Percentiles rank a stretch among this genome's conserved stretches.
Evolutionary conservation across 2,888 invertebrate species (phyloP).

Genomic region (Dioctria linearis): DNA sequence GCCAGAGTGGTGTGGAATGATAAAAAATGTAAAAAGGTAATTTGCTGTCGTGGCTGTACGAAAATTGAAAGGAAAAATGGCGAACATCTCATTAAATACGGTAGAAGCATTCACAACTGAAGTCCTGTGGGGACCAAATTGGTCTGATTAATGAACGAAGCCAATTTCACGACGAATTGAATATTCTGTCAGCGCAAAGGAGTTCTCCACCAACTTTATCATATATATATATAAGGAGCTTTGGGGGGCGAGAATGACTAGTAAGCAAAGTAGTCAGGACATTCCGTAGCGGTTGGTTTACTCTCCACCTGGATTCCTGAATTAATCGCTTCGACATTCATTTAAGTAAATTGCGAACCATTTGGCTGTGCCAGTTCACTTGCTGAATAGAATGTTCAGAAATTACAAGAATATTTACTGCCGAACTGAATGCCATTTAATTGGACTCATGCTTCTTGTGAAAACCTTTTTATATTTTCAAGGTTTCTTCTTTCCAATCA

Average conservation of each 20-base stretch:
- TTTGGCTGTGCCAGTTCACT: conserved; percentile 40
- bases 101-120: conserved; percentile 18
- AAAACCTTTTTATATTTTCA: conserved; percentile 13
- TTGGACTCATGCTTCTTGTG: conserved; percentile 35
- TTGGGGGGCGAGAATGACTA: neutral
- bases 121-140: conserved; percentile 49
- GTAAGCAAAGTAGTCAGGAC: conserved; percentile 9
- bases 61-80: conserved; percentile 53
- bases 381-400: conserved; percentile 6
- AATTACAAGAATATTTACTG: conserved; percentile 34
- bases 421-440: conserved; percentile 39
- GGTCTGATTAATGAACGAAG: conserved; percentile 53
- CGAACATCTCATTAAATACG: conserved; percentile 50
- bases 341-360: conserved; percentile 45
- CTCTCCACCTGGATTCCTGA: conserved; percentile 10
- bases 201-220: conserved; percentile 10
- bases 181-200: conserved; percentile 47
- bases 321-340: conserved; percentile 49
- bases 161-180: conserved; percentile 52
- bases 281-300: conserved; percentile 41
- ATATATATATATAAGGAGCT: neutral
- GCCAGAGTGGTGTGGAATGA: neutral
- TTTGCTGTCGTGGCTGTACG: conserved; percentile 54
- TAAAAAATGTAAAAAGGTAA: conserved; percentile 52
- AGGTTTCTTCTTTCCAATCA: conserved; percentile 45